Evolutionary conservation across 2,888 invertebrate genomes (phyloP), one percentile per base, ranked within the genome.

Genomic region (Orchestes rusci): DNA sequence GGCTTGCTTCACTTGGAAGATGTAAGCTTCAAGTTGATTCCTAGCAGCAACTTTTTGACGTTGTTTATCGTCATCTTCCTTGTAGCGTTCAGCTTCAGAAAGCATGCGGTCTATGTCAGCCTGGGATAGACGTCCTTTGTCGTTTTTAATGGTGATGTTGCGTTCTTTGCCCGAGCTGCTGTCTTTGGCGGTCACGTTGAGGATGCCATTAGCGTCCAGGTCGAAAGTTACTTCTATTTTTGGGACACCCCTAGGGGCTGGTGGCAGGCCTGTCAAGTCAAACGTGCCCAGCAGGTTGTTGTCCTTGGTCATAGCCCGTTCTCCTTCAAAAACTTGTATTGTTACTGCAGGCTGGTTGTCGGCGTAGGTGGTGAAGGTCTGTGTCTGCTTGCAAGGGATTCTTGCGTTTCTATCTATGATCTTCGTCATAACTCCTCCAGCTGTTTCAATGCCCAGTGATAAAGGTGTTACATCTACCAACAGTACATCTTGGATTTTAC

Each of bases 301-400:
- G 67, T 84, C 83, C 63, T 81, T 83, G n/a, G 84, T 84, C 83
- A 85, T 81, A 13, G 82, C 80, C 27, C 88, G 72, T 67, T 86
- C 85, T 19, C 85, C 85, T 63, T 87, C 76, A 56, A 66, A 20
- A 2, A 39, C 39, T 39, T 39, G 39, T 13, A 39, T 75, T 34
- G 71, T 69, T 30, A 79, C 79, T 4, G 73, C 76, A 3, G 76
- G 72, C 59, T 82, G 82, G 60, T 82, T 80, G 64, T 82, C 82
- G 5, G 79, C 61, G 61, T 80, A 80, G 1, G 82, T 82, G 4
- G 79, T 79, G 68, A 82, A 82, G 8, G 69, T 72, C 54, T 75
- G 73, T 2, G 70, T 60, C 52, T 75, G 74, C 54, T 74, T 75
- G 66, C 72, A 73, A 2, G 75, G 76, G 49, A 76, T 75, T 28